These are phyloP conservation scores for Cyclophora albipunctata DNA, from an alignment of 2,888 invertebrate genomes.

Conservation along the genomic window DNA sequence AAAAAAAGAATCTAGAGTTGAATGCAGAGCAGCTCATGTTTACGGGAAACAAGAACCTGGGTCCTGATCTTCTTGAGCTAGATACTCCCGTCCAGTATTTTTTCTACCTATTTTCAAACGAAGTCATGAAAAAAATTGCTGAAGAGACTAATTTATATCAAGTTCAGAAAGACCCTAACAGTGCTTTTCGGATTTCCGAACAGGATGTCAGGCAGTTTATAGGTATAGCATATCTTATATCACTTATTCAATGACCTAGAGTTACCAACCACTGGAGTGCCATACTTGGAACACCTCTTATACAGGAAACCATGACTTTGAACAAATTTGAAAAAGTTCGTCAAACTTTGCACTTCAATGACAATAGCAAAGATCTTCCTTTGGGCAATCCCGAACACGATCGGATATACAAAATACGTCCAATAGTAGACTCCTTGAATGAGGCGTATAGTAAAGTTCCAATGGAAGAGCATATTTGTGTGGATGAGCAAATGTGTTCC, in stretches of 20 bases:
- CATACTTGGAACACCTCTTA: slow-evolving; percentile 2
- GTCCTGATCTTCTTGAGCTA: too few relatives aligned
- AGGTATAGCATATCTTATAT: slow-evolving; percentile 15
- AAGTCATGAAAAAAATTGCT: too few relatives aligned
- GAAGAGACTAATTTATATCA: too few relatives aligned
- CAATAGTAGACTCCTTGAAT: slow-evolving; percentile 16
- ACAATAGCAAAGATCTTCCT: slow-evolving; percentile 3
- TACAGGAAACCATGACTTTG: slow-evolving; percentile 9
- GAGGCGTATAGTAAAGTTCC: slow-evolving; percentile 16
- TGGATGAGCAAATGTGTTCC: slow-evolving; percentile 37
- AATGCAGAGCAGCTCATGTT: too few relatives aligned
- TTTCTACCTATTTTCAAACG: neutral
- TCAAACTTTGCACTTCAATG: slow-evolving; percentile 15
- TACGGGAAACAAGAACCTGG: too few relatives aligned
- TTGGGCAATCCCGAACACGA: slow-evolving; percentile 11
- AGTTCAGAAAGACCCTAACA: too few relatives aligned
- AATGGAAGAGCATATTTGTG: slow-evolving; percentile 28
- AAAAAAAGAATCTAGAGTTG: too few relatives aligned
- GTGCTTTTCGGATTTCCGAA: neutral
- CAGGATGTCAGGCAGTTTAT: slow-evolving; percentile 2
- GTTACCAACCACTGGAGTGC: slow-evolving; percentile 21
- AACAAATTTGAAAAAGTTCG: slow-evolving; percentile 21
- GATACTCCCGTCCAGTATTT: too few relatives aligned
- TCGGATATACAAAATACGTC: slow-evolving; percentile 21
- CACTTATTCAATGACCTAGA: slow-evolving; percentile 17